Percentiles rank a stretch among this genome's conserved stretches.
Conservation (phyloP, 2,113 vertebrate species). For the Rattus norvegicus region DNA sequence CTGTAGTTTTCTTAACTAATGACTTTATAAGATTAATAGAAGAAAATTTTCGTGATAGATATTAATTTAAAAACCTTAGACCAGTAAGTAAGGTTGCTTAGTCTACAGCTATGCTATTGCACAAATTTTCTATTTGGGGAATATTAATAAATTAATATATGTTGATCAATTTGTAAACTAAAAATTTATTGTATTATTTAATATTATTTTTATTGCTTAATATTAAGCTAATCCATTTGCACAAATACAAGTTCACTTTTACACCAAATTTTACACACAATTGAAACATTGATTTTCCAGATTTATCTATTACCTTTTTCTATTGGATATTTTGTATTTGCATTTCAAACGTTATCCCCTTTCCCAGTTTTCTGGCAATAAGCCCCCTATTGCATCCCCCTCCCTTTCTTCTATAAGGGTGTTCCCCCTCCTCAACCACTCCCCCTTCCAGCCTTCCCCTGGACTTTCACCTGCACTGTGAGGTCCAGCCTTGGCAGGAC, state of each 20-base stretch:
- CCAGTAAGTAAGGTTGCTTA: neutral
- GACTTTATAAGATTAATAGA: neutral
- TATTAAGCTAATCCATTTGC: neutral
- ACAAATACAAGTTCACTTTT: neutral
- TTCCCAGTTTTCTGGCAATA: no score
- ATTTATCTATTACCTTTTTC: neutral
- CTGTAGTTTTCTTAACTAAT: neutral
- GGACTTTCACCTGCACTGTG: no score
- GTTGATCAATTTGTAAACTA: neutral
- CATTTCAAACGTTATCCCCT: no score
- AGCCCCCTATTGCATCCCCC: no score
- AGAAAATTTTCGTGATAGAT: neutral
- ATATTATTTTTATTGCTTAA: neutral
- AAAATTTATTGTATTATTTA: neutral
- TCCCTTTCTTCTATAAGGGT: no score
- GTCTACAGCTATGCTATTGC: neutral
- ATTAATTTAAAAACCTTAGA: neutral
- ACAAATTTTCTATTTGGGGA: neutral
- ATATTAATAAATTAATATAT: neutral
- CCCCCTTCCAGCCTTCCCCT: no score
- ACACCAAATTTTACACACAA: neutral
- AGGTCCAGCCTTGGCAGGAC: no score
- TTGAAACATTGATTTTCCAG: neutral
- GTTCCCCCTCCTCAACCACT: no score
- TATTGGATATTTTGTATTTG: no score